Conservation (phyloP, 2,113 vertebrate species). For the Galbula dea region DNA sequence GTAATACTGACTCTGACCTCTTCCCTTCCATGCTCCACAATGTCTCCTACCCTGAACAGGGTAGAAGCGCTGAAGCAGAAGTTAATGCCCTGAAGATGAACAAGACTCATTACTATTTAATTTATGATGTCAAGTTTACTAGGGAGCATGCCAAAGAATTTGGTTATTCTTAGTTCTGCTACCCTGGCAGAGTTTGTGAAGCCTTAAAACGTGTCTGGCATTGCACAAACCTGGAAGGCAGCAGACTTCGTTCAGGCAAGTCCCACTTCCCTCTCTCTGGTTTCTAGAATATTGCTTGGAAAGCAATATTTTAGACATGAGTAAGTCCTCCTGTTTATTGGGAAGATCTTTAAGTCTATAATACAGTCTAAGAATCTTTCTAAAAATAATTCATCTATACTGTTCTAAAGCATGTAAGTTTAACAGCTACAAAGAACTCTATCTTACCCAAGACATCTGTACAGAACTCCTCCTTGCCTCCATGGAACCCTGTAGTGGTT, state of each 20-base stretch:
- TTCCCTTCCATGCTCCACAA: background rate
- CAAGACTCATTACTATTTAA: background rate
- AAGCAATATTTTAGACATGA: background rate
- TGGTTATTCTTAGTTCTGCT: constrained; percentile 28
- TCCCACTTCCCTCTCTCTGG: background rate
- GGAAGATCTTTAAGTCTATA: background rate
- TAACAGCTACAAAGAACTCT: background rate
- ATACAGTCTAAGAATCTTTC: background rate
- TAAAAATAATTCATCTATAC: background rate
- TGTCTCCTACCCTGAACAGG: background rate
- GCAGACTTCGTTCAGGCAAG: background rate
- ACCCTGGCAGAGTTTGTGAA: background rate
- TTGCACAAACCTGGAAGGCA: background rate
- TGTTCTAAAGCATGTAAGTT: background rate
- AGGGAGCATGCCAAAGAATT: background rate
- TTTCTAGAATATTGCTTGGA: background rate
- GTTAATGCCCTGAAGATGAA: background rate
- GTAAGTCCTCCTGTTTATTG: background rate
- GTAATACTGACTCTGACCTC: background rate
- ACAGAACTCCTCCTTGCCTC: background rate
- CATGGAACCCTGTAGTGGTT: background rate
- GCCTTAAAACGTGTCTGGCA: background rate
- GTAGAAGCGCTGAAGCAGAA: background rate
- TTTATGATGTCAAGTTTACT: background rate
- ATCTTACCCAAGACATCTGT: background rate